phyloP scores from a whole-genome alignment of 2,888 invertebrate genomes.

The Abrostola tripartita region DNA sequence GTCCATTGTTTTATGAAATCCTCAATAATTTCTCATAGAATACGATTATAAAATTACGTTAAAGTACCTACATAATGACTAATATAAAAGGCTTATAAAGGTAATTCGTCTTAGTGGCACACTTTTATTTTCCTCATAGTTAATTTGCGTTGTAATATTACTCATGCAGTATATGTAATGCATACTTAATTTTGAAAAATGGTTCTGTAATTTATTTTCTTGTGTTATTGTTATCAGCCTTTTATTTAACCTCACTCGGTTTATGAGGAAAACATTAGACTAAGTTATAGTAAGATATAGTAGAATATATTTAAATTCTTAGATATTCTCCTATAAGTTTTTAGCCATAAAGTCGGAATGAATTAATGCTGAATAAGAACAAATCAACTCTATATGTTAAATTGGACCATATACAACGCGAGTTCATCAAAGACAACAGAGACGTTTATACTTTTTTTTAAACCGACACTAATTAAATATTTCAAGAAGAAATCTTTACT shows the following conservation, averaged over 20 bases:
- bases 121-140: slow-evolving; percentile 50
- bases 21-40: slow-evolving; percentile 16
- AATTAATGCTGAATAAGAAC: too few species aligned
- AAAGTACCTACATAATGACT: slow-evolving; percentile 47
- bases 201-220: slow-evolving; percentile 22
- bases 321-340: too few species aligned
- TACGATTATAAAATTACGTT: slow-evolving; percentile 27
- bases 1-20: background rate
- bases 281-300: too few species aligned
- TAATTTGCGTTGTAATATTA: slow-evolving; percentile 50
- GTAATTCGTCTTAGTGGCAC: slow-evolving; percentile 52
- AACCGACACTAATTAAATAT: too few species aligned
- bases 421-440: too few species aligned
- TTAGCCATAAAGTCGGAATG: too few species aligned
- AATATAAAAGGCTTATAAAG: slow-evolving; percentile 39
- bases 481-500: too few species aligned
- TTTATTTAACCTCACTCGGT: background rate
- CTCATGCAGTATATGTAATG: slow-evolving; percentile 28
- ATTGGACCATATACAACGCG: too few species aligned
- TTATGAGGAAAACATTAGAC: too few species aligned
- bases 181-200: slow-evolving; percentile 25
- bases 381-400: too few species aligned
- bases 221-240: background rate
- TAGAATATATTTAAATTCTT: too few species aligned
- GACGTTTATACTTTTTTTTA: too few species aligned